Conservation (phyloP, 2,888 invertebrate genomes). For the Agriopis leucophaearia region DNA sequence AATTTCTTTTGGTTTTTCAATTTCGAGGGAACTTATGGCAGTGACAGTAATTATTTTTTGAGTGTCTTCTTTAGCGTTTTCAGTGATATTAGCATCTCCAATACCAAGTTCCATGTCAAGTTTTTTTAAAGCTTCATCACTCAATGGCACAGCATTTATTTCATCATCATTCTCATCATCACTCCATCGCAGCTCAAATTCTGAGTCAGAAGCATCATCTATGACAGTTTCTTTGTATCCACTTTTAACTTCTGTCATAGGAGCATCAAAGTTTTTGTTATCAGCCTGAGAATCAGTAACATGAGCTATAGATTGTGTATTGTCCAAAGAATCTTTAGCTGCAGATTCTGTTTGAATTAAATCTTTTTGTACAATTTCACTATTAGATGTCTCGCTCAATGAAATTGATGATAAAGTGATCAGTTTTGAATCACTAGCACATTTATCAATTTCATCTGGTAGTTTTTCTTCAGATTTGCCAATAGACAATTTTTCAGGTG, state of each 20-base stretch:
- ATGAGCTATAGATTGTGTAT: not conserved
- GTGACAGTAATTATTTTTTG: not conserved
- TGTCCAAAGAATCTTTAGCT: not conserved
- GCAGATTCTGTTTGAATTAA: not conserved
- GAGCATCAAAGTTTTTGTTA: not conserved
- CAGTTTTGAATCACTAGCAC: not conserved
- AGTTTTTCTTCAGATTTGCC: not conserved
- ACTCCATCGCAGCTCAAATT: constrained; percentile 33
- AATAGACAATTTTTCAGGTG: not conserved
- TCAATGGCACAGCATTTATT: not conserved
- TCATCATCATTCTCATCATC: constrained; percentile 31
- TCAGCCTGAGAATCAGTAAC: not conserved
- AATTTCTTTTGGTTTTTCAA: not conserved
- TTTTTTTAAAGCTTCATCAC: constrained; percentile 21
- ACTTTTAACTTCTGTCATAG: not conserved
- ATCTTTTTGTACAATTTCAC: not conserved
- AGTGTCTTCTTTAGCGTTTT: not conserved
- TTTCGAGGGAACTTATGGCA: not conserved
- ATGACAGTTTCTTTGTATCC: constrained; percentile 21
- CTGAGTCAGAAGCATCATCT: constrained; percentile 21
- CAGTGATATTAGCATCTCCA: constrained; percentile 12
- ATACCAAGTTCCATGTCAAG: constrained; percentile 10
- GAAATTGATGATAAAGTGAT: not conserved
- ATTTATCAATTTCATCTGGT: not conserved
- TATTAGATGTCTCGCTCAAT: not conserved